Evolutionary conservation across 2,888 invertebrate species (phyloP), one percentile per base, ranked within the genome.

Genomic region (Gryllus longicercus): DNA sequence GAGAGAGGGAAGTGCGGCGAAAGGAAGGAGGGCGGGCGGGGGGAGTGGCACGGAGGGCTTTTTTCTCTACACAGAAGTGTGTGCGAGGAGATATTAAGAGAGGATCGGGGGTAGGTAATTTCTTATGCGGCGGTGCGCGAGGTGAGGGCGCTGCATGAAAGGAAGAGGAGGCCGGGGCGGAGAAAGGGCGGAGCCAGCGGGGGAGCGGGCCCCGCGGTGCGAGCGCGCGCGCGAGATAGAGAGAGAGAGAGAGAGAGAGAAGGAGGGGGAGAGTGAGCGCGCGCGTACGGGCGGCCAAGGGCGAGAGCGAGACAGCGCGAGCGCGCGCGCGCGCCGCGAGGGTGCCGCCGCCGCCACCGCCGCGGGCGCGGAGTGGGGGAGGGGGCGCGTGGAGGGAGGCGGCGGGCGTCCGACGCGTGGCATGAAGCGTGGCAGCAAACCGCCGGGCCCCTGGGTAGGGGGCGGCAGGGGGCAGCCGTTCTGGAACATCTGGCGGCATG

Each of bases 1-100:
- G 81, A 81, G 81, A 78, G 83, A n/a, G n/a, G 82, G 81, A 82
- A 80, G 81, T 80, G 63, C 63, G 63, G 63, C 14, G 63, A 63
- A 63, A 63, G 63, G 63, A 63, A 63, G 63, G 63, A 14, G 14
- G 16, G n/a, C 16, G 16, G 16, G 63, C 14, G 63, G 63, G 63
- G 63, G 63, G n/a, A 63, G 63, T 14, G 63, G 63, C 38, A 38
- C 38, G n/a, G 63, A 63, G 16, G n/a, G 16, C 63, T 63, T 63
- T 63, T 63, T 63, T 63, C 63, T 18, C 18, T 63, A 3, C 12
- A 63, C 3, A 63, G 63, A 63, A 63, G 63, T 18, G 63, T 63
- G 63, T 63, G 63, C 63, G 63, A 63, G 63, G 63, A 63, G 63
- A 63, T 63, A 63, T 63, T 63, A 63, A 63, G 63, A 63, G 63